Conservation (phyloP, 1,140 invertebrate species). For the Zaprionus ghesquierei region DNA sequence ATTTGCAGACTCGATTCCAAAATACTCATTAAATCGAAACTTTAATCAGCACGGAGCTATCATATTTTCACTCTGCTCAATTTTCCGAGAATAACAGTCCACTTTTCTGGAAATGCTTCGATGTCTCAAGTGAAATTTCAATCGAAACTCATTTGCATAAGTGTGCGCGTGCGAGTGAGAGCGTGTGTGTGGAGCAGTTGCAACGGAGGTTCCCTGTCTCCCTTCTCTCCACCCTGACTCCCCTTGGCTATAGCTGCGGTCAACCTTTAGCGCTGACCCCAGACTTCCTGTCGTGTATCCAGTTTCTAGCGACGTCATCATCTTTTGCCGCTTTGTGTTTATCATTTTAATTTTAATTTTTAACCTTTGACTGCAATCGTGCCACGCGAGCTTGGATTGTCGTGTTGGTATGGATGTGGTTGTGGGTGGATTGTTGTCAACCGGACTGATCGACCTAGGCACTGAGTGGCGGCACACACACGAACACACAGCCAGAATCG, state of each 20-base stretch:
- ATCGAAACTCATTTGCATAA: slow-evolving; percentile 32
- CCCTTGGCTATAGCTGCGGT: background rate
- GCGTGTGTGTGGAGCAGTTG: background rate
- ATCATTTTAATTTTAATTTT: slow-evolving; percentile 71
- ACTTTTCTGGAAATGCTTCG: background rate
- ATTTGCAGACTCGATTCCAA: background rate
- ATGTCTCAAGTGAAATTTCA: slow-evolving; percentile 35
- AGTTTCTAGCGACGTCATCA: slow-evolving; percentile 33
- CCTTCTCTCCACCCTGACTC: background rate
- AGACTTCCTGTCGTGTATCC: slow-evolving; percentile 61
- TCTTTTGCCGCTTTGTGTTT: slow-evolving; percentile 27
- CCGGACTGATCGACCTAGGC: slow-evolving; percentile 44
- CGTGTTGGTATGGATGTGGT: background rate
- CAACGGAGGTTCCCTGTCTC: too few relatives aligned
- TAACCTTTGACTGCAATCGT: slow-evolving; percentile 70
- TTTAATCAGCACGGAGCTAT: background rate
- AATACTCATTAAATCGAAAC: background rate
- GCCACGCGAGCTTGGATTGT: slow-evolving; percentile 3
- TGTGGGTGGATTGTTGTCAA: slow-evolving; percentile 40
- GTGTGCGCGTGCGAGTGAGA: background rate
- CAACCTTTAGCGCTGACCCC: slow-evolving; percentile 61
- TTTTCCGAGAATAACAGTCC: slow-evolving; percentile 6
- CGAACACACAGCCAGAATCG: slow-evolving; percentile 51
- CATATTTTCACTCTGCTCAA: background rate
- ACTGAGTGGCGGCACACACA: slow-evolving; percentile 18